These are phyloP conservation scores for Poeciliopsis retropinna DNA, from an alignment of 2,113 vertebrate species.

Conservation along the genomic window DNA sequence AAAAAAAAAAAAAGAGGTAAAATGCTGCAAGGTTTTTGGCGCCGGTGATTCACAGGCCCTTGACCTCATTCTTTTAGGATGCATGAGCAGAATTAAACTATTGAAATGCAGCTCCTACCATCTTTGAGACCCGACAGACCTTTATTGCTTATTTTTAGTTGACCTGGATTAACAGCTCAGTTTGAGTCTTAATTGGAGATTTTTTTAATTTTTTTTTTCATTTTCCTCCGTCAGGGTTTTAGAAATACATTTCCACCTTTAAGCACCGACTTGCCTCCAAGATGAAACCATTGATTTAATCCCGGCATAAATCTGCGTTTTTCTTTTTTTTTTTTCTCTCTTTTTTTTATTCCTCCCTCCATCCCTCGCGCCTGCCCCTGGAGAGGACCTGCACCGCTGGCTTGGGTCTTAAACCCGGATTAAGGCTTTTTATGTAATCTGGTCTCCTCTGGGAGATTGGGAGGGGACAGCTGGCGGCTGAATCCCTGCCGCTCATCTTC, in stretches of 20 bases:
- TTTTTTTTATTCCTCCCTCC: not conserved
- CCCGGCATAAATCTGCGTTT: not conserved
- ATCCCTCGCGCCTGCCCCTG: conserved; percentile 13
- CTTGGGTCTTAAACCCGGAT: conserved; percentile 73
- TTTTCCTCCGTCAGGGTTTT: not conserved
- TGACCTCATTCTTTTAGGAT: conserved; percentile 69
- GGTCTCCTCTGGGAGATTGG: conserved; percentile 77
- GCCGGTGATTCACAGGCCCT: conserved; percentile 66
- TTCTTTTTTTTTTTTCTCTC: conserved; percentile 11
- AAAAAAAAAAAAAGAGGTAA: not conserved
- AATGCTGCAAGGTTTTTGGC: conserved; percentile 54
- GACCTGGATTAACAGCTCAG: conserved; percentile 37
- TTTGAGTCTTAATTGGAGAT: conserved; percentile 9
- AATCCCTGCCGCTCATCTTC: conserved; percentile 67
- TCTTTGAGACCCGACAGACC: conserved; percentile 11
- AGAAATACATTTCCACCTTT: not conserved
- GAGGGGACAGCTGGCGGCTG: conserved; percentile 76
- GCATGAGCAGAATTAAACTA: conserved; percentile 36
- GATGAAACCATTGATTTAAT: conserved; percentile 17
- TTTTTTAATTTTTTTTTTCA: not conserved
- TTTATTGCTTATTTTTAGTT: conserved; percentile 5
- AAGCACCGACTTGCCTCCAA: not conserved
- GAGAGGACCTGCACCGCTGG: conserved; percentile 66
- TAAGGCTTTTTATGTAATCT: conserved; percentile 79
- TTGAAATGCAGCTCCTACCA: conserved; percentile 43